Evolutionary conservation across 2,888 invertebrate species (phyloP).

Genomic region (Lymantria dispar): DNA sequence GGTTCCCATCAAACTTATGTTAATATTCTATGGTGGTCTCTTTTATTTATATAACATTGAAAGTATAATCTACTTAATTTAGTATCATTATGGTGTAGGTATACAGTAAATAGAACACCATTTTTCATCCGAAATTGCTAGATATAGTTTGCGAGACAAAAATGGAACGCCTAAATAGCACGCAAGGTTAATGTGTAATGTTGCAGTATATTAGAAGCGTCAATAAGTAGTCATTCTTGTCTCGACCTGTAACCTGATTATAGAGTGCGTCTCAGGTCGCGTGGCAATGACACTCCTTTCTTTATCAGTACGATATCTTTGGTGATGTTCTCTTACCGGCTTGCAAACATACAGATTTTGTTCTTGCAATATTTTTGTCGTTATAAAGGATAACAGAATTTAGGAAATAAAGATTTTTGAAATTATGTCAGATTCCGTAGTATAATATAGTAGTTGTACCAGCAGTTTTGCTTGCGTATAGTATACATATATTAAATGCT

Average conservation of each 20-base stretch:
- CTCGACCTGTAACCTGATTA: constrained; percentile 56
- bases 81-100: constrained; percentile 17
- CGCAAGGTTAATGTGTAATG: constrained; percentile 71
- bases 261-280: constrained; percentile 21
- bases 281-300: constrained; percentile 31
- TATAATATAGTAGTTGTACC: no score
- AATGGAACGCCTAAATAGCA: constrained; percentile 60
- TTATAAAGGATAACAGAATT: background rate
- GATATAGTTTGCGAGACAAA: constrained; percentile 47
- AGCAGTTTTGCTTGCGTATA: no score
- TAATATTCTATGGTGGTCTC: background rate
- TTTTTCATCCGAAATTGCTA: constrained; percentile 29
- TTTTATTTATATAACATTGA: background rate
- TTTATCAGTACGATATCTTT: constrained; percentile 20
- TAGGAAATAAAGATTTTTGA: no score
- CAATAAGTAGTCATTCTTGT: constrained; percentile 68
- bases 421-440: no score
- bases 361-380: background rate
- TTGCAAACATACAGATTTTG: constrained; percentile 9
- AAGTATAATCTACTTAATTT: background rate
- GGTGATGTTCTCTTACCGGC: background rate
- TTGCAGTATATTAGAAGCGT: constrained; percentile 59
- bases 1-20: no score
- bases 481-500: no score
- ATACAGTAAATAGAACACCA: constrained; percentile 29